Conservation (phyloP, 2,797 vertebrate genomes). For the Ibycter americanus region DNA sequence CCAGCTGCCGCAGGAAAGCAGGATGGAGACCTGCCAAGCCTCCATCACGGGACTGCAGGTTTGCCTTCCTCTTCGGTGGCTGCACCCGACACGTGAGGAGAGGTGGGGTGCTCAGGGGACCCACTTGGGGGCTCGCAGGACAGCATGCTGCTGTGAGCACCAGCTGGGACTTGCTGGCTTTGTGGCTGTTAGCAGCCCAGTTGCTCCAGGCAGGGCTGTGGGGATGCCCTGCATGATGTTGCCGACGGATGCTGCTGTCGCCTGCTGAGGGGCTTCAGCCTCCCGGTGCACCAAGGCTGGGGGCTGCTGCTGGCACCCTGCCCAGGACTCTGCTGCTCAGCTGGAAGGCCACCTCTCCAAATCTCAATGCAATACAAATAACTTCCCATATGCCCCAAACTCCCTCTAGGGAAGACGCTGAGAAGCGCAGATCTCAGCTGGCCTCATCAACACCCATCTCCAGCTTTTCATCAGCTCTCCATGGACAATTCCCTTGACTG, state of each 20-base stretch:
- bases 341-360: background rate
- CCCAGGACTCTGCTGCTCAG: background rate
- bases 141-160: background rate
- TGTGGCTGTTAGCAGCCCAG: background rate
- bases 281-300: background rate
- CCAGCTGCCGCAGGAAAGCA: background rate
- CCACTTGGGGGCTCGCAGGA: background rate
- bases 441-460: background rate
- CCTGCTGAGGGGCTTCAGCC: background rate
- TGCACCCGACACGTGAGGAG: background rate
- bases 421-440: background rate
- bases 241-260: accelerated
- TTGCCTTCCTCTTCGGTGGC: background rate
- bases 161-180: background rate
- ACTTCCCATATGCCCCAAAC: accelerated
- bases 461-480: background rate
- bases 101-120: background rate
- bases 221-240: background rate
- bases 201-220: background rate
- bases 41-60: background rate
- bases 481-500: accelerated
- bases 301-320: background rate
- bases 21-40: background rate
- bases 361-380: background rate
- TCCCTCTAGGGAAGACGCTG: background rate